A percentile compares a stretch with the other conserved stretches of the same genome.
These are phyloP conservation scores for Diogma glabrata DNA, from an alignment of 2,888 invertebrate species.

Conservation along the genomic window DNA sequence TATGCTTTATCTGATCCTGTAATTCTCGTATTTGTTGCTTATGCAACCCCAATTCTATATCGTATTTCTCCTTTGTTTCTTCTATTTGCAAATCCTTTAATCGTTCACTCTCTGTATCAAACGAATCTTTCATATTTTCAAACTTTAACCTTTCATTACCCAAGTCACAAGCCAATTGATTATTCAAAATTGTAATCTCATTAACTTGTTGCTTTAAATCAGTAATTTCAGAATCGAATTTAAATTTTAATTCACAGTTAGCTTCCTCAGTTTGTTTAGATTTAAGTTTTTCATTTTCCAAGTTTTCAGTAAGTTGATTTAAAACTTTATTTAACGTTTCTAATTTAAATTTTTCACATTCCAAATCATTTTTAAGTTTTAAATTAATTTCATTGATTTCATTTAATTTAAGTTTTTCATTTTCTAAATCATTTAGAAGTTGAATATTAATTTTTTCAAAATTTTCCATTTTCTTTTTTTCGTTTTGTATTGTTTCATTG, in stretches of 20 bases:
- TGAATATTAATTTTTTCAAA: neutral
- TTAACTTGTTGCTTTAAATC: too few relatives aligned
- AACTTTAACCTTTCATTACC: too few relatives aligned
- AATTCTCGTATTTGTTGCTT: too few relatives aligned
- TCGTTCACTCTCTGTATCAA: too few relatives aligned
- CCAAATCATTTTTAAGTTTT: neutral
- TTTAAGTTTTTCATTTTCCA: conserved; percentile 1
- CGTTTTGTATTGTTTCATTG: too few relatives aligned
- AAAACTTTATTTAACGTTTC: neutral
- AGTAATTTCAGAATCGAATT: neutral
- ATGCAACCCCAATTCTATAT: too few relatives aligned
- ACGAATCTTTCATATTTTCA: too few relatives aligned
- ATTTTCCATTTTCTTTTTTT: neutral
- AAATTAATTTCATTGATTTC: neutral
- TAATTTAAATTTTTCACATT: neutral
- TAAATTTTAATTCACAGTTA: neutral
- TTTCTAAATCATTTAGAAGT: neutral
- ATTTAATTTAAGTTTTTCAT: neutral
- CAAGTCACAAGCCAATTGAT: too few relatives aligned
- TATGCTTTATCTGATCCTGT: too few relatives aligned
- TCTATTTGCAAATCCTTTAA: too few relatives aligned
- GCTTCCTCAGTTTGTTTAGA: neutral
- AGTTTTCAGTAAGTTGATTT: neutral
- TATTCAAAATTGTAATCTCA: too few relatives aligned
- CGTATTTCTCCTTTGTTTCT: too few relatives aligned